These are phyloP conservation scores for Myrmecobius fasciatus DNA, from an alignment of 2,113 vertebrate genomes.

Conservation along the genomic window DNA sequence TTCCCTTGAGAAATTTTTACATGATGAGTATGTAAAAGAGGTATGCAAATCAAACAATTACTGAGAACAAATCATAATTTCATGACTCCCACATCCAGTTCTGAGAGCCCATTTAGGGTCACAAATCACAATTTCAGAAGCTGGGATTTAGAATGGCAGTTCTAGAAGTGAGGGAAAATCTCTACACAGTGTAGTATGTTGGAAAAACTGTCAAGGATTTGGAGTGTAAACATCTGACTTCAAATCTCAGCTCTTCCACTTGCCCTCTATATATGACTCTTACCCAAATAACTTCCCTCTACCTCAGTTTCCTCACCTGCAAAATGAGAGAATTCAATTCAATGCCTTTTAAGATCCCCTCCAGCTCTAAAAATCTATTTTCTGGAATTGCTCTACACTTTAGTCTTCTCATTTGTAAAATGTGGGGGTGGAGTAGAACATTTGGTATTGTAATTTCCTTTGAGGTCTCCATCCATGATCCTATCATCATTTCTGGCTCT, in stretches of 20 bases:
- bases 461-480: neutral
- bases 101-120: too few relatives aligned
- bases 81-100: too few relatives aligned
- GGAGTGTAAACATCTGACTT: neutral
- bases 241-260: neutral
- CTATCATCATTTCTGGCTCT: neutral
- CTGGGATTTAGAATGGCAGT: neutral
- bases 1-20: too few relatives aligned
- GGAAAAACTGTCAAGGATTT: neutral
- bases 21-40: too few relatives aligned
- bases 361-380: neutral
- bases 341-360: neutral
- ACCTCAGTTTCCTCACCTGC: neutral
- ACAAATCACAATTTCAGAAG: too few relatives aligned
- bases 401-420: neutral
- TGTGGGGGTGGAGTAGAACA: neutral
- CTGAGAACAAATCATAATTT: too few relatives aligned
- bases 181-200: neutral
- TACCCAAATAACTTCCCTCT: neutral
- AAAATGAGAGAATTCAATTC: neutral
- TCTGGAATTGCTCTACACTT: neutral
- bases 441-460: neutral
- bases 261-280: neutral
- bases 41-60: too few relatives aligned
- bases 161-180: neutral